These are phyloP conservation scores for Drosophila sproati DNA, from an alignment of 1,140 invertebrate species.

Conservation along the genomic window DNA sequence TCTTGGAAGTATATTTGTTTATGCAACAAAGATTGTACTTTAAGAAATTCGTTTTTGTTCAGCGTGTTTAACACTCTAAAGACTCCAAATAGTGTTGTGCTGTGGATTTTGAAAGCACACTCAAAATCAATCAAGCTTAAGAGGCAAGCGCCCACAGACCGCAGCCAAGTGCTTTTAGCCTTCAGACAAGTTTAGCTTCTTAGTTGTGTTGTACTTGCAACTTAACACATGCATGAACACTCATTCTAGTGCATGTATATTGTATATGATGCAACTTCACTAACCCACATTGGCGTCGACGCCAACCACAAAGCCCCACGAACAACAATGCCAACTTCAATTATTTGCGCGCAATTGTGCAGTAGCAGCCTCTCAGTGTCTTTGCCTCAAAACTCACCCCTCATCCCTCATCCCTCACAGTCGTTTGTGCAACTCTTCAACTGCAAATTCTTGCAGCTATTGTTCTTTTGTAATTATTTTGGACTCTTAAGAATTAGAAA, in stretches of 20 bases:
- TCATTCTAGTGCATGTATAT: background rate
- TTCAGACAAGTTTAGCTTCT: constrained; percentile 5
- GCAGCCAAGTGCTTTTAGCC: constrained; percentile 29
- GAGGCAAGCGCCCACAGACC: constrained; percentile 33
- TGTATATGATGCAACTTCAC: background rate
- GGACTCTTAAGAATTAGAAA: background rate
- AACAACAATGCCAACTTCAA: constrained; percentile 40
- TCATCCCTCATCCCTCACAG: background rate
- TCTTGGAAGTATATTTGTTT: too few relatives aligned
- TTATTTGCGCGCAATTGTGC: constrained; percentile 57
- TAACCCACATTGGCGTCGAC: constrained; percentile 24
- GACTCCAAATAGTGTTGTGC: background rate
- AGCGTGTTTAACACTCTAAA: background rate
- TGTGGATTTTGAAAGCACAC: constrained; percentile 40
- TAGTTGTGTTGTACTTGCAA: constrained; percentile 6
- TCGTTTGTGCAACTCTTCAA: background rate
- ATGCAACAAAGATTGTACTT: background rate
- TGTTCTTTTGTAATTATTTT: background rate
- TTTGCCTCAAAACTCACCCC: background rate
- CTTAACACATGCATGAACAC: constrained; percentile 12
- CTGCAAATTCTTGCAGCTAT: background rate
- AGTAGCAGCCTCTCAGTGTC: background rate
- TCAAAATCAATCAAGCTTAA: constrained; percentile 61
- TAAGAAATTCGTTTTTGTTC: background rate
- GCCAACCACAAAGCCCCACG: constrained; percentile 32